Base-by-base conservation (phyloP, 2,113 vertebrate species). In the Thunnus maccoyii region DNA sequence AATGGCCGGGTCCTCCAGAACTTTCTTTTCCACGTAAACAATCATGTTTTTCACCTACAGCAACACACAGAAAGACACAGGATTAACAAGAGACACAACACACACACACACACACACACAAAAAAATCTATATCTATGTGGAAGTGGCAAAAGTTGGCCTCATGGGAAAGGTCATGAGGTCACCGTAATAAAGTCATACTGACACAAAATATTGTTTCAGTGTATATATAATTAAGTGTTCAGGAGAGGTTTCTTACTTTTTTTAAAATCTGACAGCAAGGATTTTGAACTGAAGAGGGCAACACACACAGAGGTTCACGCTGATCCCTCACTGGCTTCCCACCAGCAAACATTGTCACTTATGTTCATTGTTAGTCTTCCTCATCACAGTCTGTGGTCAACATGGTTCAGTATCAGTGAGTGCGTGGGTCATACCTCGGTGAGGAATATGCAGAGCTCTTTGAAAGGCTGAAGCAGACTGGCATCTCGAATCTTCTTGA, bases 1-100 rank as follows among this genome's bases (percentile, higher is more conserved):
- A 50, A 99, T 96, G 55, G 96, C 96, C 0, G 98, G 97, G 84
- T 99, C 98, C 67, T 99, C 98, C 69, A 99, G 92, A 0, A 99
- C 96, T 18, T 98, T 99, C 78, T 97, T 97, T 82, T 99, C 98
- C 83, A 99, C 97, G 7, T 99, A 99, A 80, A 99, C 98, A 20
- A 99, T 95, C 97, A 99, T 96, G 72, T 95, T 95, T 87, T 98
- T 99, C 75, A 95, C 94, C 98, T 96, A n/a, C 16, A 14, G 70
- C 60, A 68, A 90, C 25, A 81, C 4, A 10, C 0, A 52, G 9
- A 78, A 3, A 7, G 13, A 67, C 20, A 66, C 6, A 62, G 6
- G 9, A 51, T 66, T 3, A 44, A 36, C 17, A 18, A 55, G n/a
- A 30, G 18, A 20, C 61, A 27, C 44, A 15, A 32, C 27, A 16